Conservation (phyloP, 92 coral and sea anemone genomes). For the Siderastrea siderea region DNA sequence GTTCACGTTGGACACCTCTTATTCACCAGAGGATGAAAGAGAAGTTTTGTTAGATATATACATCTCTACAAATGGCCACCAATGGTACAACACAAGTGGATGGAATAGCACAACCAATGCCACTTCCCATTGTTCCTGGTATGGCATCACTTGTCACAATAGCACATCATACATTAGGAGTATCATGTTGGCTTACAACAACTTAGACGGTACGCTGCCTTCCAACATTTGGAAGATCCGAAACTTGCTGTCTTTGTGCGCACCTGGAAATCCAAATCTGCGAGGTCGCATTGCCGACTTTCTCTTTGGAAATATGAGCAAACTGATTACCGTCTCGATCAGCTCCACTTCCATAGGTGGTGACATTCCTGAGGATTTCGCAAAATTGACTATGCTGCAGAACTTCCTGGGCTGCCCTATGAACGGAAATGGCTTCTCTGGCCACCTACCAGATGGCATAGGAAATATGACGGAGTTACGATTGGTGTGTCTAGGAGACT, state of each 20-base stretch:
- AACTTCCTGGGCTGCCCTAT: conserved; percentile 55
- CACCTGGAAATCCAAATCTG: conserved; percentile 43
- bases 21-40: conserved; percentile 65
- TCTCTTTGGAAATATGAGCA: conserved; percentile 68
- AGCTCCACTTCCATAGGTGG: conserved; percentile 32
- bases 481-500: conserved; percentile 53
- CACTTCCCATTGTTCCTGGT: conserved; percentile 70
- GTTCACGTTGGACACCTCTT: conserved; percentile 57
- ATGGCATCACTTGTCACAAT: conserved; percentile 62
- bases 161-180: conserved; percentile 53
- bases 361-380: conserved; percentile 44
- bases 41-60: conserved; percentile 64
- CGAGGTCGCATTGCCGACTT: conserved; percentile 53
- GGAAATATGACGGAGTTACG: conserved; percentile 73
- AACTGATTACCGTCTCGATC: conserved; percentile 20
- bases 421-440: conserved; percentile 58
- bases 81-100: conserved; percentile 48
- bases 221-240: conserved; percentile 66
- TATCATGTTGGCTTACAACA: conserved; percentile 57
- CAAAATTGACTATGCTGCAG: conserved; percentile 31
- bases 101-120: conserved; percentile 52
- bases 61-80: conserved; percentile 54
- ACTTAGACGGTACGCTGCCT: conserved; percentile 64
- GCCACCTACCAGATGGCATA: conserved; percentile 56
- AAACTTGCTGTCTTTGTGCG: conserved; percentile 63